These are phyloP conservation scores for Rhyacophila evoluta DNA, from an alignment of 2,888 invertebrate genomes.

Conservation along the genomic window DNA sequence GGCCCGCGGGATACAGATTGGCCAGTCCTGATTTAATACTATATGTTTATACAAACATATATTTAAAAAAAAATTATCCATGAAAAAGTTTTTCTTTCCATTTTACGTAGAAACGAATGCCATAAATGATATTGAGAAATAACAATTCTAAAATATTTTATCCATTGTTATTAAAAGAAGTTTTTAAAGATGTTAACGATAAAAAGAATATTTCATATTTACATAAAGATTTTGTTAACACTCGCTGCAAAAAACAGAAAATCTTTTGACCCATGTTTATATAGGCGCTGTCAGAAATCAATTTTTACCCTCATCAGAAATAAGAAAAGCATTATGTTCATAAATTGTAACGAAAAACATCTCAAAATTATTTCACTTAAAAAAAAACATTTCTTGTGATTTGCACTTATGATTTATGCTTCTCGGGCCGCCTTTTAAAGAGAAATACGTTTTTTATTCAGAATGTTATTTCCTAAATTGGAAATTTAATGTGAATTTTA, in stretches of 20 bases:
- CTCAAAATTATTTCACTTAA: constrained; percentile 16
- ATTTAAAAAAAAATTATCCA: too few relatives aligned
- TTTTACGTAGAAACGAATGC: too few relatives aligned
- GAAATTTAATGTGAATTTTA: background rate
- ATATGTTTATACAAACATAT: too few relatives aligned
- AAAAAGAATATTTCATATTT: background rate
- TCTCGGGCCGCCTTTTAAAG: background rate
- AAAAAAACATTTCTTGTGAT: constrained; percentile 6
- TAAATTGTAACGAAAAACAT: constrained; percentile 13
- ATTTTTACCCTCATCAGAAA: constrained; percentile 17
- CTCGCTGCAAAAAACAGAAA: background rate
- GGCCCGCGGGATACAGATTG: too few relatives aligned
- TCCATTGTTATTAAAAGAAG: background rate
- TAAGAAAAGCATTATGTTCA: constrained; percentile 18
- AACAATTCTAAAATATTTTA: background rate
- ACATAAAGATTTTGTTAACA: background rate
- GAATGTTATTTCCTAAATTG: background rate
- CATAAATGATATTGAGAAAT: background rate
- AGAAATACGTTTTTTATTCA: background rate
- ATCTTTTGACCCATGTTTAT: constrained; percentile 8
- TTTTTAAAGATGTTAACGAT: background rate
- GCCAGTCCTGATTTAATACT: too few relatives aligned
- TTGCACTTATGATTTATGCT: constrained; percentile 22
- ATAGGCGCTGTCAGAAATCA: constrained; percentile 22
- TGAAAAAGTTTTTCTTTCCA: too few relatives aligned